Evolutionary conservation across 92 coral and sea anemone genomes (phyloP).

Genomic region (Siderastrea radians): DNA sequence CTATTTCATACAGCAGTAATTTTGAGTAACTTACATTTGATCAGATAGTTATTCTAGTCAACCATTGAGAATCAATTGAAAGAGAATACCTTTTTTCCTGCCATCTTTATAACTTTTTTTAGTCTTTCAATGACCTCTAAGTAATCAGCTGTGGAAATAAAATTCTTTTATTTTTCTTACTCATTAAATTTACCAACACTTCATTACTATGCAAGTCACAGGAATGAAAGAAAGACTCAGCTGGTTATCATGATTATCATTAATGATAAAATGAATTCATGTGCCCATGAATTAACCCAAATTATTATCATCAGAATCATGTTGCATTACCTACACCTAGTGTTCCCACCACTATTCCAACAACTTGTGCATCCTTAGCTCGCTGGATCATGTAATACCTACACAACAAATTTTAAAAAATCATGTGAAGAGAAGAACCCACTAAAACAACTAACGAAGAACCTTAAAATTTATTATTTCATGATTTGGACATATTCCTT

Average conservation of each 20-base stretch:
- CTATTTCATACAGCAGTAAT: too few relatives aligned
- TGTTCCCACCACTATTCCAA: conserved; percentile 96
- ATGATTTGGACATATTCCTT: background rate
- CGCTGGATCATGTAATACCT: conserved; percentile 95
- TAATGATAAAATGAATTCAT: too few relatives aligned
- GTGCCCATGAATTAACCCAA: too few relatives aligned
- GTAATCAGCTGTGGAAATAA: conserved; percentile 78
- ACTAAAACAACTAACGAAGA: background rate
- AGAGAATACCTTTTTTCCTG: conserved; percentile 90
- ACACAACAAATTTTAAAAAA: background rate
- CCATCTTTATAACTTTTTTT: conserved; percentile 79
- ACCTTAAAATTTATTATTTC: background rate
- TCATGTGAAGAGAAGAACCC: background rate
- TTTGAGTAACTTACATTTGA: too few relatives aligned
- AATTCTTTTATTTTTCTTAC: background rate
- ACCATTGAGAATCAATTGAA: background rate
- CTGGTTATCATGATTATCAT: too few relatives aligned
- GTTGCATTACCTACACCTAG: conserved; percentile 85
- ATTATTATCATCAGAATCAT: background rate
- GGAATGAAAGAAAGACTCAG: too few relatives aligned
- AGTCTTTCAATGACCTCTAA: conserved; percentile 83
- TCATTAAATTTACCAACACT: too few relatives aligned
- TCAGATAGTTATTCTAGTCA: too few relatives aligned
- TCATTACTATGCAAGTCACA: too few relatives aligned
- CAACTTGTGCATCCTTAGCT: conserved; percentile 96